Percentiles rank a stretch among this genome's conserved stretches.
Conservation (phyloP, 2,113 vertebrate genomes). For the Sardina pilchardus region DNA sequence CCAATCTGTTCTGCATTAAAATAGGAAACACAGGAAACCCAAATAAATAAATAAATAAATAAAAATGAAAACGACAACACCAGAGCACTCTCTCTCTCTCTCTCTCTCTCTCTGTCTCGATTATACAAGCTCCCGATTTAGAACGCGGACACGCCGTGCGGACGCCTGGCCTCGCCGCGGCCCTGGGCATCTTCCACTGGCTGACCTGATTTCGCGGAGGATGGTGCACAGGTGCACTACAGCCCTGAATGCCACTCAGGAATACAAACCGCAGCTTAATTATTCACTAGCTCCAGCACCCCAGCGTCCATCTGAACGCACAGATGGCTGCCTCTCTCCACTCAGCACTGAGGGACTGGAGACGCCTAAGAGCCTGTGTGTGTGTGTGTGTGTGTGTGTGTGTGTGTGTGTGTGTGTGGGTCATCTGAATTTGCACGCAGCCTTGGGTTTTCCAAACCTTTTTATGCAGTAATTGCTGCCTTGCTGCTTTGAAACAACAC, state of each 20-base stretch:
- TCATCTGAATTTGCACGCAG: neutral
- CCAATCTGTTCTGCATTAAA: conserved; percentile 18
- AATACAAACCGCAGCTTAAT: conserved; percentile 11
- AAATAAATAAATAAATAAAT: too few species aligned
- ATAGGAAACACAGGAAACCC: neutral
- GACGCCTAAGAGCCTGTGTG: neutral
- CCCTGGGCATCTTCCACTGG: neutral
- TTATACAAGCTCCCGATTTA: conserved; percentile 2
- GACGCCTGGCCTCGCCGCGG: neutral
- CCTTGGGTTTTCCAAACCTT: neutral
- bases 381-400: neutral
- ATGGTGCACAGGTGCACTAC: neutral
- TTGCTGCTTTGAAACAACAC: neutral
- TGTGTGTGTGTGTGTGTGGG: neutral
- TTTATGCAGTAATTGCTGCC: neutral
- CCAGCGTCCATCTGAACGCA: neutral
- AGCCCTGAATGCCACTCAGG: conserved; percentile 4
- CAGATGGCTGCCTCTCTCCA: conserved; percentile 14
- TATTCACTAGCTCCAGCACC: conserved; percentile 10
- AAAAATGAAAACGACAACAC: neutral
- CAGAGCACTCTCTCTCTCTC: neutral
- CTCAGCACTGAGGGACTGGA: neutral
- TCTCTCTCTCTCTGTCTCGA: neutral
- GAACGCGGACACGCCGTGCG: neutral
- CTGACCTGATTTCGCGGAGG: conserved; percentile 4